Base-by-base conservation (phyloP, 2,888 invertebrate genomes). In the Pilophorus perplexus region DNA sequence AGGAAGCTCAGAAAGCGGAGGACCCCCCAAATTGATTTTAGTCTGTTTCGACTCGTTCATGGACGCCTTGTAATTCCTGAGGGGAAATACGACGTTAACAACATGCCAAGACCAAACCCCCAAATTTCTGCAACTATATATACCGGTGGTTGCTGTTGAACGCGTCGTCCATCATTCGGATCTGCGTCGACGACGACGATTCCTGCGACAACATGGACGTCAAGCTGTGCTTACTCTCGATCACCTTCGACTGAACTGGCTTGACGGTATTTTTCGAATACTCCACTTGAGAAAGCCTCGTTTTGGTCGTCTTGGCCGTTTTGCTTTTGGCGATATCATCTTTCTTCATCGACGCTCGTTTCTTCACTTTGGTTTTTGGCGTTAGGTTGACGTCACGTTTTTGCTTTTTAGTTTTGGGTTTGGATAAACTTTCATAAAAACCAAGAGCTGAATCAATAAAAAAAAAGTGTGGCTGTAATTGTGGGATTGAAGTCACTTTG, bases 81-180 rank as follows among this genome's bases (percentile, higher is more conserved):
- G 12, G 33, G 6, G 33, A 33, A 33, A 33, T 33, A 8, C 33
- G 33, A 12, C 6, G 33, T 12, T 6, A 33, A 33, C 6, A 33
- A 33, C 6, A 33, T 33, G 12, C 33, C 33, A 8, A 8, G 6
- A 33, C 6, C 6, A 33, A 33, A 33, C 33, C 12, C 33, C 33
- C 6, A 33, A 33, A 33, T 8, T 6, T 6, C 33, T 33, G 33
- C 6, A 33, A 33, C 12, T 33, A 8, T 33, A 12, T 33, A 33
- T 33, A 62, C 62, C 62, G 44, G 46, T 62, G 62, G 33, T 62
- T 62, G 18, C 46, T 37, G 33, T 33, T 62, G 62, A 62, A 62
- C 4, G 46, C 44, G 22, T 62, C 62, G 44, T 62, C 46, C 62
- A 62, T 62, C 46, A 62, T 62, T 20, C 20, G 27, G 12, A 62